Evolutionary conservation across 2,888 invertebrate genomes (phyloP), one percentile per base, ranked within the genome.

Genomic region (Serrognathus titanus): DNA sequence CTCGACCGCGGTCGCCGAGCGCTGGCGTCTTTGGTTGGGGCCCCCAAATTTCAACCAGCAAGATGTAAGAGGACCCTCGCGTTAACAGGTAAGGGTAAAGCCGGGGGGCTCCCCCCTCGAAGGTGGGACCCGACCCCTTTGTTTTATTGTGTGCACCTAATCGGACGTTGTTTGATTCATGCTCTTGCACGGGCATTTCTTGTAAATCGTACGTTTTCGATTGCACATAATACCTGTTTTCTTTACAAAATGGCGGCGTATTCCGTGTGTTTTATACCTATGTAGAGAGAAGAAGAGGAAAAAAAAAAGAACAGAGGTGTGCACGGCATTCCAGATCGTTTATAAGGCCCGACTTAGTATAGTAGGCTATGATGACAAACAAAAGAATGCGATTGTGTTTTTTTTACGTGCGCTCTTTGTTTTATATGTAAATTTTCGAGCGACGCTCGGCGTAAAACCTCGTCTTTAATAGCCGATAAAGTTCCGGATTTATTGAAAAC

Each of bases 201-300:
- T 35, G 50, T 50, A 37, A 38, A 46, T 49, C 41, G 55, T 48
- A 56, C 55, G 55, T 55, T 61, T 59, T 53, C 56, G 57, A 52
- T 54, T 59, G 50, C 55, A 51, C 49, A 53, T 61, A 55, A 61
- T 62, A 62, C 62, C 62, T 60, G 62, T 62, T 62, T 53, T 51
- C 60, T 43, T 16, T 57, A 60, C 62, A 62, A 62, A 62, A 62
- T 62, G 62, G 62, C 62, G 56, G 62, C 60, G 37, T n/a, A 49
- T 56, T 58, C 53, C 53, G 57, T 60, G 50, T 60, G 60, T 62
- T 62, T 62, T 62, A 60, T 57, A 58, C 58, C 60, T 58, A 60
- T 60, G 55, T 59, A 61, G 54, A 61, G 16, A 31, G 24, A 31
- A 31, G 24, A 31, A 3, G 20, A 20, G 4, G 20, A 20, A 20